phyloP scores from a whole-genome alignment of 2,888 invertebrate species.

The Stratiomys singularior region DNA sequence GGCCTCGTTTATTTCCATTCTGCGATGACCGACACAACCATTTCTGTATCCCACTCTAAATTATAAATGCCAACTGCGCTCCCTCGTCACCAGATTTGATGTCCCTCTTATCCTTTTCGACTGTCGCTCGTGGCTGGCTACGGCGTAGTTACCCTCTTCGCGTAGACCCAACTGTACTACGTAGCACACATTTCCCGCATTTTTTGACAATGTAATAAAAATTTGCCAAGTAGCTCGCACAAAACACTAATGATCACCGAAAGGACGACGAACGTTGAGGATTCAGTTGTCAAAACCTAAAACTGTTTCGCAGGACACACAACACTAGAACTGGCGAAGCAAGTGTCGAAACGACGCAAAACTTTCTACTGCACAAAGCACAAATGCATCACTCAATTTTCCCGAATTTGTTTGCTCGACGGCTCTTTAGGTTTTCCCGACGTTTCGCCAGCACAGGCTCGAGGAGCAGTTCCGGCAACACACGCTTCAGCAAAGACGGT shows the following conservation, averaged over 20 bases:
- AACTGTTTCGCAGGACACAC: conserved; percentile 1
- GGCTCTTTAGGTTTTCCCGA: background rate
- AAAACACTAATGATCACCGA: background rate
- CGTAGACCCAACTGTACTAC: too few relatives aligned
- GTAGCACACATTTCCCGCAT: too few relatives aligned
- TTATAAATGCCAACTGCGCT: too few relatives aligned
- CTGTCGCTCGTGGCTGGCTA: too few relatives aligned
- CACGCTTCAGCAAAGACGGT: too few relatives aligned
- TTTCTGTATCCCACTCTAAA: too few relatives aligned
- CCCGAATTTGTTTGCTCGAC: background rate
- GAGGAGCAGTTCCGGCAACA: background rate
- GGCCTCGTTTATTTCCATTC: too few relatives aligned
- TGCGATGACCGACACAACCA: too few relatives aligned
- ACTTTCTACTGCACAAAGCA: background rate
- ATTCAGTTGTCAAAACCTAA: background rate
- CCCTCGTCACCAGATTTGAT: too few relatives aligned
- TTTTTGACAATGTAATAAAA: too few relatives aligned
- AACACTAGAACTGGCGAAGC: background rate
- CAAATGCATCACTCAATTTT: background rate
- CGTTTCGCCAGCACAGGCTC: background rate
- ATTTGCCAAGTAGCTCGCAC: background rate
- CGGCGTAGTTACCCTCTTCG: too few relatives aligned
- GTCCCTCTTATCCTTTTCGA: too few relatives aligned
- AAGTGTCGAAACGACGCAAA: background rate
- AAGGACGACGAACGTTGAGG: background rate